These are phyloP conservation scores for Eubucco bourcierii DNA, from an alignment of 2,113 vertebrate species.

Conservation along the genomic window DNA sequence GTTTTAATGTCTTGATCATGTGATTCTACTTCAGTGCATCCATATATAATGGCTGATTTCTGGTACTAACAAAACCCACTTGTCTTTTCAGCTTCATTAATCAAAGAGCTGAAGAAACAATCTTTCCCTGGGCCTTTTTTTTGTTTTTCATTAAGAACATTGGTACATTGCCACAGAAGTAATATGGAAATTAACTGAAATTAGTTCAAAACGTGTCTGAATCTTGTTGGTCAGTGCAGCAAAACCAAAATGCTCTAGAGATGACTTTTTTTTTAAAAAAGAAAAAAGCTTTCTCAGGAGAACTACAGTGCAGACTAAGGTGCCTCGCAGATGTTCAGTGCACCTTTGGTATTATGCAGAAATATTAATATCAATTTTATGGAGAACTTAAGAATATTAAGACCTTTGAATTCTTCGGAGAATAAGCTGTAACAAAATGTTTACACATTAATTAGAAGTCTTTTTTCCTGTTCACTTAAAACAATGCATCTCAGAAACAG, in stretches of 20 bases:
- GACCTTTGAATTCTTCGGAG: not conserved
- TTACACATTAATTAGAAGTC: not conserved
- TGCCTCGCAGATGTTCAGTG: not conserved
- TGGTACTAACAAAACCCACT: not conserved
- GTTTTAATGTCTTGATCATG: not conserved
- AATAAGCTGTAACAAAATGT: not conserved
- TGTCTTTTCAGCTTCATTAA: not conserved
- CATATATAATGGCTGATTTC: not conserved
- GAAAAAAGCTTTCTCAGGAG: not conserved
- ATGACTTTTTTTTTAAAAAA: not conserved
- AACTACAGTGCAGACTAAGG: not conserved
- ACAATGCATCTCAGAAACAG: not conserved
- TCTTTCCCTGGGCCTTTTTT: not conserved
- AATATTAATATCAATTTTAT: not conserved
- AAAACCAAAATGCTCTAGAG: not conserved
- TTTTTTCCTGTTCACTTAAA: not conserved
- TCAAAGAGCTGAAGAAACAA: not conserved
- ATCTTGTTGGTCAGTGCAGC: not conserved
- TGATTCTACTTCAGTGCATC: not conserved
- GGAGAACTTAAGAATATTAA: not conserved
- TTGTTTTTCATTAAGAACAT: not conserved
- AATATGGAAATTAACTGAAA: not conserved
- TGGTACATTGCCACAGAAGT: not conserved
- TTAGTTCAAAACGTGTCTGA: not conserved
- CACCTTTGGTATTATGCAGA: not conserved